phyloP scores from a whole-genome alignment of 1,140 invertebrate species.

The Leucophenga varia region DNA sequence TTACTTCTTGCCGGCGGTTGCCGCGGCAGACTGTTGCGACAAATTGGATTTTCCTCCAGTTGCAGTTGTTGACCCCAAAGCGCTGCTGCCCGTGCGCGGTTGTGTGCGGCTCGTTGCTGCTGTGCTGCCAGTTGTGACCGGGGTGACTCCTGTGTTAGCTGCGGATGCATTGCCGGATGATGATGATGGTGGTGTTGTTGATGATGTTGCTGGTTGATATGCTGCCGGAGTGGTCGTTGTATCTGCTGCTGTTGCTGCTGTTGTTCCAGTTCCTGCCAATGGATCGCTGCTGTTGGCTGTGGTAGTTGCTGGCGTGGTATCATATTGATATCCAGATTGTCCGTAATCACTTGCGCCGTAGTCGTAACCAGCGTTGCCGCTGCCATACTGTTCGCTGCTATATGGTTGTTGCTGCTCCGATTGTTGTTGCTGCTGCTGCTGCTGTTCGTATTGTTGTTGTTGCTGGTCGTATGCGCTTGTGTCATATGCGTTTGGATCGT shows the following conservation, averaged over 20 bases:
- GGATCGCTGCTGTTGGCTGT: slow-evolving; percentile 11
- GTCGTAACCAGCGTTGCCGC: slow-evolving; percentile 25
- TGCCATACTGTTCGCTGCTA: slow-evolving; percentile 40
- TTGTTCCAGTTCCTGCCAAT: slow-evolving; percentile 4
- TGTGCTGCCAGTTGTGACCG: slow-evolving; percentile 8
- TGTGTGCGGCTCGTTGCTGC: slow-evolving; percentile 42
- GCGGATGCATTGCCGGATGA: slow-evolving; percentile 9
- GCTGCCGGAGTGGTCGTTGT: slow-evolving; percentile 13
- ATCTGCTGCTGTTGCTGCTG: slow-evolving; percentile 5
- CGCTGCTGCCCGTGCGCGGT: slow-evolving; percentile 46
- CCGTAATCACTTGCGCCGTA: slow-evolving; percentile 34
- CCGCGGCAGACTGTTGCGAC: slow-evolving; percentile 55
- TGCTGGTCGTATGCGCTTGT: slow-evolving; percentile 35
- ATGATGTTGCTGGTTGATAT: slow-evolving; percentile 19
- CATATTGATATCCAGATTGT: slow-evolving; percentile 38
- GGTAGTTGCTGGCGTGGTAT: slow-evolving; percentile 25
- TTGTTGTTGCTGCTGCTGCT: slow-evolving; percentile 51
- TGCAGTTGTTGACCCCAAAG: slow-evolving; percentile 48
- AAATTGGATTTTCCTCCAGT: slow-evolving; percentile 45
- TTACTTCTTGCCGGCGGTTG: slow-evolving; percentile 50
- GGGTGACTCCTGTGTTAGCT: slow-evolving; percentile 4
- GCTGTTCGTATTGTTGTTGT: slow-evolving; percentile 41
- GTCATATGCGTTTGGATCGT: slow-evolving; percentile 46
- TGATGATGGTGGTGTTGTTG: slow-evolving; percentile 26
- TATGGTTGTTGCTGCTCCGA: slow-evolving; percentile 50